phyloP scores from a whole-genome alignment of 92 coral and sea anemone genomes.

The Zoanthus sociatus region DNA sequence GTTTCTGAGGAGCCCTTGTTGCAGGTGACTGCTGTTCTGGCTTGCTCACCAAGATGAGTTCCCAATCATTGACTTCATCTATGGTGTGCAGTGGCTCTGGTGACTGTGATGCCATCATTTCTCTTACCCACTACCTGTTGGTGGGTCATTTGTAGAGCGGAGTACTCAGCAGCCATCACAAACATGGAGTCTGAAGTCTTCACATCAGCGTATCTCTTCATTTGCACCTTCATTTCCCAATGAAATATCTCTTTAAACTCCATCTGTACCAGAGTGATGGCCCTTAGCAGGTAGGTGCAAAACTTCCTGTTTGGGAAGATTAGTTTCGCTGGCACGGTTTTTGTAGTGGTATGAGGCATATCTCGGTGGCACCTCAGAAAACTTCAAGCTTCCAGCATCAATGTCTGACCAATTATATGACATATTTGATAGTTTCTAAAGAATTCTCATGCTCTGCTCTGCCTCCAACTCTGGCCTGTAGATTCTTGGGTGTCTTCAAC shows the following conservation, averaged over 20 bases:
- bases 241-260: constrained; percentile 37
- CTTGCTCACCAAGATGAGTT: background rate
- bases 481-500: constrained; percentile 58
- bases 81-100: constrained; percentile 9
- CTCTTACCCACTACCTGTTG: constrained; percentile 48
- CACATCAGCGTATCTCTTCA: constrained; percentile 38
- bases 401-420: constrained; percentile 13
- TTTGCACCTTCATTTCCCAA: background rate
- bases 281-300: constrained; percentile 24
- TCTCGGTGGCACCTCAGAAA: constrained; percentile 18
- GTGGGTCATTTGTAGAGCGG: constrained; percentile 12
- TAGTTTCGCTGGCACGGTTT: constrained; percentile 22
- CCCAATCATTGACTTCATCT: background rate
- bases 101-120: constrained; percentile 18
- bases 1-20: background rate
- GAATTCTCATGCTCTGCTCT: constrained; percentile 29
- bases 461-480: constrained; percentile 54
- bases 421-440: constrained; percentile 43
- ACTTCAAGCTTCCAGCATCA: constrained; percentile 31
- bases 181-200: constrained; percentile 52
- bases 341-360: constrained; percentile 29
- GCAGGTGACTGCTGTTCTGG: background rate
- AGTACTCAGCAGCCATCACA: background rate
- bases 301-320: constrained; percentile 46
- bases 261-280: constrained; percentile 20